phyloP scores from a whole-genome alignment of 2,797 vertebrate genomes.

The Characodon lateralis region DNA sequence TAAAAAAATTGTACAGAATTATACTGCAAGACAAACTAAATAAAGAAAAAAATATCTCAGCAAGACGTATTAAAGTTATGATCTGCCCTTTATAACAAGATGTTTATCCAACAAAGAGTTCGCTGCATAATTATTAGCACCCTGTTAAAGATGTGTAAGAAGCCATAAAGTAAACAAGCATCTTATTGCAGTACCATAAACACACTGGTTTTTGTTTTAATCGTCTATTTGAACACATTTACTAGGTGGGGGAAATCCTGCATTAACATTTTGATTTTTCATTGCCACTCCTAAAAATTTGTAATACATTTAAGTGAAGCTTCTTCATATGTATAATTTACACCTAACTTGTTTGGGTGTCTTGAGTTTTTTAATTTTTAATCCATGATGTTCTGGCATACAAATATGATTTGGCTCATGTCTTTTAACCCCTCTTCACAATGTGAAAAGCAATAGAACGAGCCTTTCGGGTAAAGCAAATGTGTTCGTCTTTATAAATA shows the following conservation, averaged over 20 bases:
- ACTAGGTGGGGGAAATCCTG: neutral
- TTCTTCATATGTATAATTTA: neutral
- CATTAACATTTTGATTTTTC: neutral
- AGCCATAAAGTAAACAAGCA: neutral
- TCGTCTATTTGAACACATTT: neutral
- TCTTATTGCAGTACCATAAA: neutral
- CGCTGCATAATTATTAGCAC: neutral
- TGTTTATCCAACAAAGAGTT: neutral
- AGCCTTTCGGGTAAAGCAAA: neutral
- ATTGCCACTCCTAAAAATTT: neutral
- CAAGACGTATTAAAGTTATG: neutral
- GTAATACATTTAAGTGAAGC: neutral
- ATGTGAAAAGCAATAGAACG: neutral
- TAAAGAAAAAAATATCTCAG: neutral
- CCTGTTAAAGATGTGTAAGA: neutral
- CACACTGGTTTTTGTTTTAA: neutral
- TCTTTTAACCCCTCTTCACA: neutral
- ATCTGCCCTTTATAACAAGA: neutral
- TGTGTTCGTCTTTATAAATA: neutral
- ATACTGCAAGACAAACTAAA: neutral
- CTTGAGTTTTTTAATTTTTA: neutral
- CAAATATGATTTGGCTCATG: neutral
- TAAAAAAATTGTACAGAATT: neutral
- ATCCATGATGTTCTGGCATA: neutral
- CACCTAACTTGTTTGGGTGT: neutral